Base-by-base conservation (phyloP, 2,888 invertebrate species). In the Palloptera scutellata region DNA sequence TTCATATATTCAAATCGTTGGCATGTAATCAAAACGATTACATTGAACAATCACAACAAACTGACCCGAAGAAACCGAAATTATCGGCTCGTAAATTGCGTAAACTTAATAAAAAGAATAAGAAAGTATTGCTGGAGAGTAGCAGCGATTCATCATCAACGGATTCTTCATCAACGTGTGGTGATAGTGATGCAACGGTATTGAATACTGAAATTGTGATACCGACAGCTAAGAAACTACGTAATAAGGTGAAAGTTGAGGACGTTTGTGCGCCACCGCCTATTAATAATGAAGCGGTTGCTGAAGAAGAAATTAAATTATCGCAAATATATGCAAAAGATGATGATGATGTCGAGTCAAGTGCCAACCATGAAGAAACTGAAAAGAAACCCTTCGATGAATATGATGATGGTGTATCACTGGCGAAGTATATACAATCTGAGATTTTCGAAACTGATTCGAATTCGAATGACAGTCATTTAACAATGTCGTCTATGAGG, bases 401-500 rank as follows among this genome's bases (percentile, higher is more conserved):
- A 42, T 80, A 77, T 63, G 75, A 74, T 59, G 79, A 80, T 72
- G 78, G 76, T n/a, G 76, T 80, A 41, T 72, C 77, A 61, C 66
- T 80, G 17, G 72, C 73, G 0, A 77, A 77, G 58, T 80, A 76
- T 67, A 76, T 80, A 8, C 79, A 78, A 61, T 68, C 79, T 12
- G 79, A 78, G 63, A 73, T 76, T 41, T 75, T 74, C 3, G 75
- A 74, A 57, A 70, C 68, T 8, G 76, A 77, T 43, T 61, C 68
- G 1, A 54, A 62, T 52, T 72, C 71, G 1, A 68, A 40, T 57
- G 52, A 60, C 11, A 45, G 19, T 11, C 19, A n/a, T n/a, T 17
- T 5, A 6, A 12, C 15, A 17, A 12, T 12, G 53, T 17, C 15
- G 15, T n/a, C 15, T 8, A 17, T 59, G 42, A 64, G 41, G 6